A percentile compares a stretch with the other conserved stretches of the same genome.
These are phyloP conservation scores for Melanocharis versteri DNA, from an alignment of 2,113 vertebrate genomes.

Conservation along the genomic window DNA sequence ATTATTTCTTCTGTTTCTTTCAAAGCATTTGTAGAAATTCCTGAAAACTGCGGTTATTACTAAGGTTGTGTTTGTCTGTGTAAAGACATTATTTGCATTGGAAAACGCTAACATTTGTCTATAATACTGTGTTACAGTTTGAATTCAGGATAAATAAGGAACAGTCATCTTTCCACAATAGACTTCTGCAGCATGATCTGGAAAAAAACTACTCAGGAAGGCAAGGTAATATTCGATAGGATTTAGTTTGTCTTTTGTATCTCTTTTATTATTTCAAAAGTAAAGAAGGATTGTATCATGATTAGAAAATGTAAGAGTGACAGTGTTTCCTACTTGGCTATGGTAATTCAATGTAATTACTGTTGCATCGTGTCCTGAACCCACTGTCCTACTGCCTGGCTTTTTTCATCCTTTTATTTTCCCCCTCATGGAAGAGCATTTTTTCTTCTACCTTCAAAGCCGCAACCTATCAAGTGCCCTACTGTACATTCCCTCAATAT, in stretches of 20 bases:
- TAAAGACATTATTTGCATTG: not conserved
- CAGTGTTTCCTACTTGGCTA: not conserved
- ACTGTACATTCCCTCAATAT: fast-evolving
- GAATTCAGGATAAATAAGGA: slow-evolving; percentile 79
- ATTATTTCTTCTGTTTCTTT: not conserved
- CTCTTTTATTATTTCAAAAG: not conserved
- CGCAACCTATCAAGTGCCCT: not conserved
- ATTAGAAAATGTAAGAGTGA: not conserved
- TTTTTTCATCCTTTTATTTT: not conserved
- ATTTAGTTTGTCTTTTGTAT: not conserved
- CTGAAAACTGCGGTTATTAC: not conserved
- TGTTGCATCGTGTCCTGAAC: not conserved
- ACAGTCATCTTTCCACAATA: slow-evolving; percentile 65
- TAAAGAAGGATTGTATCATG: not conserved
- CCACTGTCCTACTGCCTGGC: fast-evolving
- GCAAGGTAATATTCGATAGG: slow-evolving; percentile 63
- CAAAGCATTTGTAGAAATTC: not conserved
- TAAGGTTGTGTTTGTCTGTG: not conserved
- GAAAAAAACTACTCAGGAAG: slow-evolving; percentile 76
- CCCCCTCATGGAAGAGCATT: not conserved
- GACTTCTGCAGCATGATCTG: slow-evolving; percentile 75
- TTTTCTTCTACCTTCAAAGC: not conserved
- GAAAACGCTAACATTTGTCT: not conserved
- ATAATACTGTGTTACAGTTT: slow-evolving; percentile 67
- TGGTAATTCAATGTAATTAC: not conserved